Evolutionary conservation across 2,797 vertebrate genomes (phyloP), one percentile per base, ranked within the genome.

Genomic region (Sebastolobus alascanus): DNA sequence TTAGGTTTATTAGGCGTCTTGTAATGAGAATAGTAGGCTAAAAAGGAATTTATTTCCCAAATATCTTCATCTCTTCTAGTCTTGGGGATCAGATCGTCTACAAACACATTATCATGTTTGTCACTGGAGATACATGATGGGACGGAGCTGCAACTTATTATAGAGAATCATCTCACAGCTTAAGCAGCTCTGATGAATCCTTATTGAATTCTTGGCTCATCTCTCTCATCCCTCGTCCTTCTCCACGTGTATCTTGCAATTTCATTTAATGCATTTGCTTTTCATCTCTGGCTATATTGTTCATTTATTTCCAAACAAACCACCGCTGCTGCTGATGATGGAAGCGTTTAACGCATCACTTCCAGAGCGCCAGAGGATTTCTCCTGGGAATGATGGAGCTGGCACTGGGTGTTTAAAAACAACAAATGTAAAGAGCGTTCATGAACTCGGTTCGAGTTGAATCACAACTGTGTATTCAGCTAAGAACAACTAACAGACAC

Each of bases 221-320:
- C 63, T 65, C 69, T 80, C 71, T 66, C 37, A 22, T 75, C 66
- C 43, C 46, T 66, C 64, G 18, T 71, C 72, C 81, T 50, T 50
- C 18, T 79, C 64, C 71, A 40, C 27, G 73, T 84, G 74, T 55
- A 81, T 68, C 80, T 60, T 40, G 40, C 71, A 77, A 72, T 87
- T 86, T 87, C 56, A 81, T 89, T 78, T 54, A 83, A 76, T 58
- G 31, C 73, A 81, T 87, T 77, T 84, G 52, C 81, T 83, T 89
- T 83, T 76, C 84, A 85, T 87, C 66, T 80, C 43, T 27, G 66
- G 38, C 74, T 75, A 81, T 84, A 86, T 73, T 84, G 81, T 75
- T 87, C 73, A 89, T 85, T 84, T 77, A 70, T 83, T 50, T 89
- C 75, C 69, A 78, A 84, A 83, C 80, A 73, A 87, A 80, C 61